Base-by-base conservation (phyloP, 2,888 invertebrate genomes). In the Campopleginae sp. region DNA sequence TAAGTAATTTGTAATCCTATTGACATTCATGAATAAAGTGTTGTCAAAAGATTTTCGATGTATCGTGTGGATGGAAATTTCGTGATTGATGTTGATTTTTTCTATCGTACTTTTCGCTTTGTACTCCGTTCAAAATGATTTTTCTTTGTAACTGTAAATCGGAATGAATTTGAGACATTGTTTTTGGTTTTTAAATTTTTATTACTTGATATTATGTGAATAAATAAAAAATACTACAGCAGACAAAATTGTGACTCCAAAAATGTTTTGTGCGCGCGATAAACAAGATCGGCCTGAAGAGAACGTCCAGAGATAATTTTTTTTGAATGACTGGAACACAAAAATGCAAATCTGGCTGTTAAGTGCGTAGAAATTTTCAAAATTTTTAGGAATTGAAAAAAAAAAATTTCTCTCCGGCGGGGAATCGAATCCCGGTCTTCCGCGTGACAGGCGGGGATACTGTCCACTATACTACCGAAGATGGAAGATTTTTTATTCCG, bases 381-480 rank as follows among this genome's bases (percentile, higher is more conserved):
- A 10, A 38, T 38, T 8, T 0, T 10, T 10, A 10, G 1, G 38
- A 38, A 38, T 8, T 38, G 8, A 23, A 58, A 14, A 70, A 65
- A 85, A 89, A 88, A 90, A 89, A 86, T 74, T 19, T 14, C 90
- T 90, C 90, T 42, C 76, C 76, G 76, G 76, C 76, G 76, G 76
- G 74, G 74, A 74, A 74, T 74, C 74, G 74, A 74, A 74, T 61
- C 74, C 74, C 74, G 74, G 74, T 74, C 74, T 74, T 61, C 74
- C 74, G 74, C 74, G 74, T 91, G 91, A 89, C 90, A 91, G 90
- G 90, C 89, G 91, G 89, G 90, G 89, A 91, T 91, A 90, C 91
- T 91, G 80, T 90, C 91, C 91, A 90, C 90, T 91, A 89, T 90
- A 90, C 85, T 87, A 88, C 88, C 85, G 88, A 78, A 81, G 78